Percentiles rank a stretch among this genome's conserved stretches.
These are phyloP conservation scores for Cryptoblepharus egeriae DNA, from an alignment of 2,797 vertebrate genomes.

Conservation along the genomic window DNA sequence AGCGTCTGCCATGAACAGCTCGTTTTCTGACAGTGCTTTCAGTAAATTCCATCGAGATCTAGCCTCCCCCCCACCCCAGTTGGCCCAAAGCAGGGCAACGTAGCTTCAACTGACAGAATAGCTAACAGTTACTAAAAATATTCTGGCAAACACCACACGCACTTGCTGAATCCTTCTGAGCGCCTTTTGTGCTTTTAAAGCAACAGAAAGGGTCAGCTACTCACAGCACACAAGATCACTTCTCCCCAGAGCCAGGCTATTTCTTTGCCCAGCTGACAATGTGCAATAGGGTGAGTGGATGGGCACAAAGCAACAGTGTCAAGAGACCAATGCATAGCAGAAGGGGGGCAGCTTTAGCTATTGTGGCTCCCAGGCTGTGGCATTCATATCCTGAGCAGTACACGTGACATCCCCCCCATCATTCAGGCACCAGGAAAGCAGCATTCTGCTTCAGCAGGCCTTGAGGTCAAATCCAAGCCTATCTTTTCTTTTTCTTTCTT, in stretches of 20 bases:
- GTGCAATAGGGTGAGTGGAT: too few species aligned
- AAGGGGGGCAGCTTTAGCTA: too few species aligned
- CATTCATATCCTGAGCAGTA: too few species aligned
- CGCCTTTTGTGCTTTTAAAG: not conserved
- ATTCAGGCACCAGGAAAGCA: too few species aligned
- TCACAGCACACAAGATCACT: not conserved
- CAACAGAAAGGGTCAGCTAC: too few species aligned
- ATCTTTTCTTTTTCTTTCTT: too few species aligned
- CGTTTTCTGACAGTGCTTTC: not conserved
- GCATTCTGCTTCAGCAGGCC: too few species aligned
- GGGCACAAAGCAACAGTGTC: too few species aligned
- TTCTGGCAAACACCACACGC: not conserved
- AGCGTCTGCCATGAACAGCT: not conserved
- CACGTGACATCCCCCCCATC: too few species aligned
- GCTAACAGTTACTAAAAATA: slow-evolving; percentile 26
- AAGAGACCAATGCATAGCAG: not conserved
- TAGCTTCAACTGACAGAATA: not conserved
- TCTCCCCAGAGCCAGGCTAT: not conserved
- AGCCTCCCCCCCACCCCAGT: not conserved
- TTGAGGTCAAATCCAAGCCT: too few species aligned
- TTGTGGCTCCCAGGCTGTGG: too few species aligned
- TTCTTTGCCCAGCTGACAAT: too few species aligned
- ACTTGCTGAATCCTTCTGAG: not conserved
- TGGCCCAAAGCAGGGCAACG: not conserved
- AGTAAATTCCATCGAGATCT: not conserved